A percentile compares a stretch with the other conserved stretches of the same genome.
phyloP scores from a whole-genome alignment of 2,113 vertebrate genomes.

The Embiotoca jacksoni region DNA sequence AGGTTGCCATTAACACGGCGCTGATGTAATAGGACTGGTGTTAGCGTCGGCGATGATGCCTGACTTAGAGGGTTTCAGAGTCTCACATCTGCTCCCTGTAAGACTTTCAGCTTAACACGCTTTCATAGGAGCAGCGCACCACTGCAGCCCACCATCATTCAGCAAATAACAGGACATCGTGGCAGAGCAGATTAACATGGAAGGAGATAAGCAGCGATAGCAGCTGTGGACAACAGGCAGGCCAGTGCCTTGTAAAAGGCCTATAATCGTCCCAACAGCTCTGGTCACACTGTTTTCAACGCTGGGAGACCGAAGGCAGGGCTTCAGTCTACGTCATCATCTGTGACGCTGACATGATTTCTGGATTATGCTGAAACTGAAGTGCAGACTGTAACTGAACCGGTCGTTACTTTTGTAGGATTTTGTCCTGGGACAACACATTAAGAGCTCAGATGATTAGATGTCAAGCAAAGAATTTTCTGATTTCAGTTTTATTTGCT shows the following conservation, averaged over 20 bases:
- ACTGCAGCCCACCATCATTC: slow-evolving; percentile 45
- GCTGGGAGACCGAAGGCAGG: slow-evolving; percentile 6
- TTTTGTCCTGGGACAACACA: no score
- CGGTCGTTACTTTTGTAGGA: no score
- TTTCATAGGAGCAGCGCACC: slow-evolving; percentile 40
- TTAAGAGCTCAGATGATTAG: no score
- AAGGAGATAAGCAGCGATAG: slow-evolving; percentile 70
- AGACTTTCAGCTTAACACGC: slow-evolving; percentile 70
- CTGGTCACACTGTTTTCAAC: slow-evolving; percentile 28
- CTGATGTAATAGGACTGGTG: background rate
- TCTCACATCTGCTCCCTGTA: slow-evolving; percentile 64
- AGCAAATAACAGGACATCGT: slow-evolving; percentile 58
- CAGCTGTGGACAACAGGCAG: slow-evolving; percentile 55
- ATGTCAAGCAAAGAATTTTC: background rate
- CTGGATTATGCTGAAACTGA: no score
- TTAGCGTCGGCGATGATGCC: slow-evolving; percentile 19
- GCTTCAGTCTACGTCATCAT: slow-evolving; percentile 15
- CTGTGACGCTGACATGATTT: background rate
- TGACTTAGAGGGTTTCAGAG: slow-evolving; percentile 34
- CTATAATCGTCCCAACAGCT: slow-evolving; percentile 29
- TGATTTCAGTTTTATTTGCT: no score
- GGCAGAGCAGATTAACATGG: slow-evolving; percentile 75
- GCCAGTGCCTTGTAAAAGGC: slow-evolving; percentile 36
- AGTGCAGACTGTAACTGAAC: background rate
- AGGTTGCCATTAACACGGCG: background rate